Percentiles rank a stretch among this genome's conserved stretches.
Conservation (phyloP, 2,888 invertebrate species). For the Anorthoa munda region DNA sequence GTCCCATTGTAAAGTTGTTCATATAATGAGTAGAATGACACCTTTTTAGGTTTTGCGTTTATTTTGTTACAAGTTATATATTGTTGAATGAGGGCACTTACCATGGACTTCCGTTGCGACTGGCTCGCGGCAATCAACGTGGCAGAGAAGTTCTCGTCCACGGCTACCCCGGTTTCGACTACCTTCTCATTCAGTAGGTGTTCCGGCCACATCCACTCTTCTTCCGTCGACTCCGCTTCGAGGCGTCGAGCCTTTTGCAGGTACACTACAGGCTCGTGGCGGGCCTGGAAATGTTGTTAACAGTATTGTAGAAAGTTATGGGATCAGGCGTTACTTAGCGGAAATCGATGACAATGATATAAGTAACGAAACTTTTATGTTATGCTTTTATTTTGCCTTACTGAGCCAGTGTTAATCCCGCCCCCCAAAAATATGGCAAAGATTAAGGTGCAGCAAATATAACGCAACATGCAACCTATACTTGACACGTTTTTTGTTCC, state of each 20-base stretch:
- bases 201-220: slow-evolving; percentile 80
- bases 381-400: not conserved
- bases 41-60: too few relatives aligned
- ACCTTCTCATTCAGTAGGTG: slow-evolving; percentile 70
- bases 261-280: slow-evolving; percentile 71
- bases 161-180: slow-evolving; percentile 69
- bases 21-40: too few relatives aligned
- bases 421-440: too few relatives aligned
- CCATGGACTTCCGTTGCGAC: not conserved
- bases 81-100: not conserved
- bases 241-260: slow-evolving; percentile 62
- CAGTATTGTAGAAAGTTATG: too few relatives aligned
- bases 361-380: not conserved
- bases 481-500: too few relatives aligned
- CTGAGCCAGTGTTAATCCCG: not conserved
- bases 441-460: too few relatives aligned
- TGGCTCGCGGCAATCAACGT: not conserved
- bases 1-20: too few relatives aligned
- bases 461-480: too few relatives aligned
- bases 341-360: not conserved
- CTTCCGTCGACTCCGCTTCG: slow-evolving; percentile 13
- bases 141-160: slow-evolving; percentile 64
- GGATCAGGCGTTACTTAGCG: not conserved
- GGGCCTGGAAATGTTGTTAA: not conserved
- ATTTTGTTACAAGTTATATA: too few relatives aligned